Conservation (phyloP, 2,113 vertebrate genomes). For the Hippocampus guttulatus region DNA sequence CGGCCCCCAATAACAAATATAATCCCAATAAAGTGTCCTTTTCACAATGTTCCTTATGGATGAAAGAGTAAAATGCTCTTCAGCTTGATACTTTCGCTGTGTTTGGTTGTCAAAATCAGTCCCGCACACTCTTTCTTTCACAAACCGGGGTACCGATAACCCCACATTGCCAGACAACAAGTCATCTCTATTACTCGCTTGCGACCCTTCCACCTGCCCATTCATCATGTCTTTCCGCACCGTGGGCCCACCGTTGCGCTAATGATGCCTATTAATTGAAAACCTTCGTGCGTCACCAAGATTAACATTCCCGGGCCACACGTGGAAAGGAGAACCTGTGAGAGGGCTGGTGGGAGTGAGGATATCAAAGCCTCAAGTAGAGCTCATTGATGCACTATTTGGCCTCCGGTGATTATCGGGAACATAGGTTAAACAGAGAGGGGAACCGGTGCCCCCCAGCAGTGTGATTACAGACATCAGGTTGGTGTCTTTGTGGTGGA, state of each 20-base stretch:
- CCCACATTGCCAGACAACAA: constrained; percentile 48
- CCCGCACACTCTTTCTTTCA: constrained; percentile 8
- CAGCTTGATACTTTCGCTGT: not conserved
- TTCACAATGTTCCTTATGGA: too few species aligned
- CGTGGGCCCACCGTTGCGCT: constrained; percentile 57
- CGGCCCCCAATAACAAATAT: too few species aligned
- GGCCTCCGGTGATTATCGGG: constrained; percentile 49
- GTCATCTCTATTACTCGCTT: constrained; percentile 28
- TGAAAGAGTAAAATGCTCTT: constrained; percentile 18
- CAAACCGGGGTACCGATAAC: constrained; percentile 39
- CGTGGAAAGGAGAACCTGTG: constrained; percentile 6
- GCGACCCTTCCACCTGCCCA: constrained; percentile 45
- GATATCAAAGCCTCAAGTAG: constrained; percentile 60
- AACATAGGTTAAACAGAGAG: constrained; percentile 57
- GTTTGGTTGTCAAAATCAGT: constrained; percentile 30
- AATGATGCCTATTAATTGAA: constrained; percentile 75
- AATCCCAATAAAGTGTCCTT: not conserved
- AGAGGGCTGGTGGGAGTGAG: constrained; percentile 1
- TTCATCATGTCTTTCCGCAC: constrained; percentile 56
- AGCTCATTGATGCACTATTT: constrained; percentile 32
- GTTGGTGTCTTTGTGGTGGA: constrained; percentile 17
- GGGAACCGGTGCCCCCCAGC: constrained; percentile 26
- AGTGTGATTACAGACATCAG: constrained; percentile 40
- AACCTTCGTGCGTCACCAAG: constrained; percentile 62
- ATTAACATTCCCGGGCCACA: constrained; percentile 58